Base-by-base conservation (phyloP, 2,797 vertebrate species). In the Fratercula arctica region DNA sequence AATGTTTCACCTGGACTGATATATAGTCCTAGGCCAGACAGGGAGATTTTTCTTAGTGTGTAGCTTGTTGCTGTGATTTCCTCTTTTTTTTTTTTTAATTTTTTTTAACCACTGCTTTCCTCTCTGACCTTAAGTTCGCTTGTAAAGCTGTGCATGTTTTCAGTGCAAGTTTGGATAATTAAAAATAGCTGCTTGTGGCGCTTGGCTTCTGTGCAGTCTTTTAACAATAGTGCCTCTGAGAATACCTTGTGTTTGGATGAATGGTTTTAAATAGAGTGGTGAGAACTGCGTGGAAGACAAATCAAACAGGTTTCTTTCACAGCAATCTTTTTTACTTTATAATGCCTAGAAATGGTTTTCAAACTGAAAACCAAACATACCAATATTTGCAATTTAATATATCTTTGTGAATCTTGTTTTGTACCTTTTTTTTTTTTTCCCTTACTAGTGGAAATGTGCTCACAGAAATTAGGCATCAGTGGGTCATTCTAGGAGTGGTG, bases 161-260 rank as follows among this genome's bases (percentile, higher is more conserved):
- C 90, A 33, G 28, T 78, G 87, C 85, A 31, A 60, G 92, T 89
- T 93, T 80, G 80, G 94, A 78, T 96, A 93, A 97, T 97, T 96
- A 94, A 92, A 93, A 96, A 93, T 94, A 96, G 92, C 92, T 75
- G 89, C 94, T 96, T 9, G 35, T 2, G 37, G 94, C 18, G 9
- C 92, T 96, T 96, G 94, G 95, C 94, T 96, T 94, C 95, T 92
- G 68, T 81, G 89, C 96, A 85, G 87, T 18, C 92, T 94, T 96
- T 93, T 95, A 85, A 96, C 95, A 92, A 73, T 94, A 92, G 86
- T 80, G 87, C 93, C 86, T 95, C 88, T 92, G 93, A 96, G 95
- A 93, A 93, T 87, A 95, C 95, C 96, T 96, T 96, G 85, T 94
- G 87, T 94, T 89, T 96, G 96, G 85, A 85, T 94, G 96, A 93